Base-by-base conservation (phyloP, 2,797 vertebrate species). In the Enteromius mattozi region DNA sequence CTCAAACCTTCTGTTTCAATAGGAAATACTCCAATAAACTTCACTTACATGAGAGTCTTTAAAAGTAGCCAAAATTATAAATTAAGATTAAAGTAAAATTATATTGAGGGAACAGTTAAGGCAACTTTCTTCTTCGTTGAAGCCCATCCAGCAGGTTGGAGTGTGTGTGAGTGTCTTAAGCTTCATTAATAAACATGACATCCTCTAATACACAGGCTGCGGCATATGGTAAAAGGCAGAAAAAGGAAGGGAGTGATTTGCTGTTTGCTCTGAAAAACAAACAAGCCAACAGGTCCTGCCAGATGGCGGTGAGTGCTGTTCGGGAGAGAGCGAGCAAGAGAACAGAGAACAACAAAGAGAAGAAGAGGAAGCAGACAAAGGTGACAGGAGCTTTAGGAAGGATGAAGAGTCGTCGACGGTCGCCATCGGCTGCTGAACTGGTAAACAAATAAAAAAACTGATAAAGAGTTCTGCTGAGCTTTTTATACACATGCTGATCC, bases 221-320 rank as follows among this genome's bases (percentile, higher is more conserved):
- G 95, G 96, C 97, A 99, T 99, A 99, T 99, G 98, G 97, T 95
- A 96, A 96, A 96, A 97, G 97, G 95, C 92, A 93, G 95, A 95
- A 97, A 97, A 96, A 97, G 96, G 96, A 98, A 95, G 98, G 95
- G 94, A 96, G 95, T 97, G 96, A 96, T 99, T 98, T 98, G 96
- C 96, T 98, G 97, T 98, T 98, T 97, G 97, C 95, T 96, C 96
- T 95, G 95, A 96, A 98, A 98, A 98, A 98, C 96, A 98, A 99
- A 98, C 96, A 98, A 95, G 96, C 95, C 96, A 98, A 98, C 97
- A 98, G 97, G 97, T 98, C 96, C 94, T 96, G 95, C 96, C 98
- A 99, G 97, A 99, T 99, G 97, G 97, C 91, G 94, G 94, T 91
- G 93, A 93, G 93, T 93, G 95, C 96, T 96, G 95, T 96, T 96